A percentile compares a stretch with the other conserved stretches of the same genome.
Evolutionary conservation across 2,113 vertebrate species (phyloP).

Genomic region (Ailuropoda melanoleuca): DNA sequence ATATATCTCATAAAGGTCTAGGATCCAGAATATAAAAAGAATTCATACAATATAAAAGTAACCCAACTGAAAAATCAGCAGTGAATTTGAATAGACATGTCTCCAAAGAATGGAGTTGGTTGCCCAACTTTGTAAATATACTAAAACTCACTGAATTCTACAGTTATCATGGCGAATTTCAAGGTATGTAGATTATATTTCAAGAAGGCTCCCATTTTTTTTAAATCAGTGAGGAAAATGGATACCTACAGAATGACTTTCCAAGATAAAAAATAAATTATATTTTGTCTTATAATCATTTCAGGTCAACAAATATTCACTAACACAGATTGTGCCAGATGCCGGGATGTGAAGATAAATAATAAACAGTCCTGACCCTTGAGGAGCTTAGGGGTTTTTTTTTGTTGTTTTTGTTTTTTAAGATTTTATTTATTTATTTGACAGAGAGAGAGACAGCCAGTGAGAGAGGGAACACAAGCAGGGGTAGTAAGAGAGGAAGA

Average conservation of each 20-base stretch:
- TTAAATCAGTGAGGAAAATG: neutral
- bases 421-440: too few species aligned
- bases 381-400: neutral
- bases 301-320: neutral
- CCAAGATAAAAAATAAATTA: conserved; percentile 1
- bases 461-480: too few species aligned
- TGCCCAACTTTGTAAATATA: neutral
- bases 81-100: neutral
- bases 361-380: neutral
- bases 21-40: neutral
- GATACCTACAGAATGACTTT: neutral
- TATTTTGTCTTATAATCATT: neutral
- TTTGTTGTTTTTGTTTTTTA: too few species aligned
- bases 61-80: neutral
- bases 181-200: neutral
- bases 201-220: neutral
- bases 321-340: neutral
- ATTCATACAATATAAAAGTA: neutral
- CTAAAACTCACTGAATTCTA: neutral
- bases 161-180: neutral
- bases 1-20: neutral
- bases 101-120: neutral
- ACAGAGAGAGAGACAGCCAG: too few species aligned
- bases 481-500: too few species aligned
- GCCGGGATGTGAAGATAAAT: neutral